Evolutionary conservation across 1,140 invertebrate genomes (phyloP), one percentile per base, ranked within the genome.

Genomic region (Mylabris phalerata): DNA sequence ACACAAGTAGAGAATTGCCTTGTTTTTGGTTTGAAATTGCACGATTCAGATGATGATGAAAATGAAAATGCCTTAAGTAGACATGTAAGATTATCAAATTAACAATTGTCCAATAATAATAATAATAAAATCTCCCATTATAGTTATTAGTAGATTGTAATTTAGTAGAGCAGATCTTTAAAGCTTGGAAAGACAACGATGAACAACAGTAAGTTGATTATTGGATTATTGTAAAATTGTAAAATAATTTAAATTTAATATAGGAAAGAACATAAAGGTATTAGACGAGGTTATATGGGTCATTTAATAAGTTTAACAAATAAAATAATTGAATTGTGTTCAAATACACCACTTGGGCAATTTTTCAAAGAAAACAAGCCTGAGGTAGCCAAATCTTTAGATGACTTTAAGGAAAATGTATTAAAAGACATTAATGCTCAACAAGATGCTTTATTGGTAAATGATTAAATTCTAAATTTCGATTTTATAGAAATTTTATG

Each of bases 1-100:
- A 86, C 86, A 55, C 87, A 92, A 79, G 87, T 92, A 48, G 84
- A 87, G 74, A 81, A 84, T 71, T 85, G 85, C 69, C 77, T 93
- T 54, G 75, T 78, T 50, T 80, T 84, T 74, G 84, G 88, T 62
- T 77, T 91, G 55, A 77, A 74, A 64, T 73, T 68, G 44, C 59
- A 62, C 40, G 58, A 64, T 38, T 44, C 57, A 10, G 56, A 57
- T 5, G 64, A 68, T 42, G 64, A 75, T 43, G 75, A 75, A 55
- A 70, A 67, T 63, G 71, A 76, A 64, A 72, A 76, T 69, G 65
- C 71, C 70, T 75, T 82, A 73, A 77, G 78, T 73, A 71, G 71
- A 71, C 74, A 80, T 75, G 80, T 82, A 73, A 79, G 78, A 75
- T 39, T 32, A 13, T 26, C 19, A 13, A 19, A 24, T 49, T 32